Evolutionary conservation across 2,888 invertebrate species (phyloP).

Genomic region (Pachymerium ferrugineum): DNA sequence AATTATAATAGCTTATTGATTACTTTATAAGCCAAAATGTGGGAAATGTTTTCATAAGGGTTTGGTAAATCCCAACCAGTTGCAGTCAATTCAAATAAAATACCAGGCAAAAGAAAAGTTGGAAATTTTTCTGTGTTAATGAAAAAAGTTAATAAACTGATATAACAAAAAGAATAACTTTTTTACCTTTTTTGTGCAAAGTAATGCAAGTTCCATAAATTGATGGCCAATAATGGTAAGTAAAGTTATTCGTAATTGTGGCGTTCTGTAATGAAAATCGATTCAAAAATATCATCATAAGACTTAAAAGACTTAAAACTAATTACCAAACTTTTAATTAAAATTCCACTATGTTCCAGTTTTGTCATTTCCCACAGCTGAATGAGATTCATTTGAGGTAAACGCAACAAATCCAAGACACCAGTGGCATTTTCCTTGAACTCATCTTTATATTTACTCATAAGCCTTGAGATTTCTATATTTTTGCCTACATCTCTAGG

Average conservation of each 20-base stretch:
- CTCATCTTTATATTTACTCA: neutral
- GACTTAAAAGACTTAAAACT: neutral
- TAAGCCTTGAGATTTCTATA: neutral
- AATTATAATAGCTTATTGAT: neutral
- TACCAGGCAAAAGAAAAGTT: neutral
- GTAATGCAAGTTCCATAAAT: neutral
- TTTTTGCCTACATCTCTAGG: neutral
- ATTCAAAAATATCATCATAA: neutral
- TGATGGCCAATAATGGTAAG: neutral
- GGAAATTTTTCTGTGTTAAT: neutral
- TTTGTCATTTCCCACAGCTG: neutral
- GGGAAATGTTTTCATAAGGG: neutral
- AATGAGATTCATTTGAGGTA: neutral
- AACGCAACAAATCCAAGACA: neutral
- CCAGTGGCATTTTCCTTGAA: neutral
- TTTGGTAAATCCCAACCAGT: neutral
- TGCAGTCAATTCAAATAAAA: neutral
- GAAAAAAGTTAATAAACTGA: too few species aligned
- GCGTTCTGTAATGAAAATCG: neutral
- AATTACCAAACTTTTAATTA: slow-evolving; percentile 4
- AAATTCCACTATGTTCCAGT: neutral
- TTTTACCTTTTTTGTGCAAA: neutral
- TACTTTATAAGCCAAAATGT: neutral
- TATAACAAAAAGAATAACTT: too few species aligned
- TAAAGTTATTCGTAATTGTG: neutral